Conservation (phyloP, 2,888 invertebrate genomes). For the Autographa pulchrina region DNA sequence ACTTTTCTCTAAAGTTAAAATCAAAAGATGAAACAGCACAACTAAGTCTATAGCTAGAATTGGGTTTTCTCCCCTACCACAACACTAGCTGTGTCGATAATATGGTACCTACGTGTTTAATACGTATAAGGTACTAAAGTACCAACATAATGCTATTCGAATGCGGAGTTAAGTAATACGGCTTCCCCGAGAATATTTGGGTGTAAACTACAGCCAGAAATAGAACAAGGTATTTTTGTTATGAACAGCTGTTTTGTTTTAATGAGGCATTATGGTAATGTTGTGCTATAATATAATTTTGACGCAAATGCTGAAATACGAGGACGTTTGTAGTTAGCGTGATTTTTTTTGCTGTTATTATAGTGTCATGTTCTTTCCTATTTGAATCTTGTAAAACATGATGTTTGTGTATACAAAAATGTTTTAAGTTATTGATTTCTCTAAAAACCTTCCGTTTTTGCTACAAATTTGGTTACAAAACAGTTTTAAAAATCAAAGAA, state of each 20-base stretch:
- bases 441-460: too few species aligned
- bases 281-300: not conserved
- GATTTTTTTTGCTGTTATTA: too few species aligned
- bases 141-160: constrained; percentile 44
- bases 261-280: constrained; percentile 11
- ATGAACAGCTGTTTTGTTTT: constrained; percentile 10
- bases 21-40: too few species aligned
- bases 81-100: not conserved
- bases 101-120: not conserved
- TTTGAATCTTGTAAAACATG: too few species aligned
- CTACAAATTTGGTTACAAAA: too few species aligned
- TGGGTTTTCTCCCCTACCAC: constrained; percentile 27
- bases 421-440: too few species aligned
- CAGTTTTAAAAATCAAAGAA: too few species aligned
- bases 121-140: constrained; percentile 29
- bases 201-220: constrained; percentile 30
- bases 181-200: constrained; percentile 36
- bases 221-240: constrained; percentile 21
- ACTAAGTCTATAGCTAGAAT: constrained; percentile 25
- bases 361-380: too few species aligned
- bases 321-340: not conserved
- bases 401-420: too few species aligned
- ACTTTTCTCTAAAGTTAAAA: too few species aligned
- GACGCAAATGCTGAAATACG: not conserved
- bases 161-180: constrained; percentile 35